These are phyloP conservation scores for Manis javanica DNA, from an alignment of 2,797 vertebrate genomes.

Conservation along the genomic window DNA sequence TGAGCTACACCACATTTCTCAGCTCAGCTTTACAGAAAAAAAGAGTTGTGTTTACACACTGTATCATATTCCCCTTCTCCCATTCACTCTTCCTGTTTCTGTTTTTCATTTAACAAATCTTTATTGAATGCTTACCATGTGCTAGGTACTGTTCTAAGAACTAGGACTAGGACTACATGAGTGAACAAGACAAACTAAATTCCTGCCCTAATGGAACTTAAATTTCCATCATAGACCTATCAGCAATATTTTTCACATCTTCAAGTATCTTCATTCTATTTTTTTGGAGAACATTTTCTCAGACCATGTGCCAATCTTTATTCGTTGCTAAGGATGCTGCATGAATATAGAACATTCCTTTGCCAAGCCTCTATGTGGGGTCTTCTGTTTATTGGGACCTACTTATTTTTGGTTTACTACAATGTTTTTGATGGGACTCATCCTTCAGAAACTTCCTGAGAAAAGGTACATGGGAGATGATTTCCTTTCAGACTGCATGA, in stretches of 20 bases:
- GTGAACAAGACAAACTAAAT: not conserved
- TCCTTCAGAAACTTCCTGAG: not conserved
- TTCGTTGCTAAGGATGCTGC: not conserved
- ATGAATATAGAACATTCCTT: not conserved
- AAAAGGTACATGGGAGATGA: not conserved
- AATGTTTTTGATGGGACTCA: not conserved
- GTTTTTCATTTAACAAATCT: not conserved
- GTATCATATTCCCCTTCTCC: not conserved
- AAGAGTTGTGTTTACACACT: not conserved
- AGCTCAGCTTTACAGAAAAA: not conserved
- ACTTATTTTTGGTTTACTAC: not conserved
- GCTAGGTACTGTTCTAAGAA: not conserved
- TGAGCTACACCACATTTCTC: not conserved
- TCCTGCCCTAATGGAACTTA: not conserved
- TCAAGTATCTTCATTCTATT: not conserved
- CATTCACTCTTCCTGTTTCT: not conserved
- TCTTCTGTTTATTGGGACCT: not conserved
- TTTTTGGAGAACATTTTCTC: not conserved
- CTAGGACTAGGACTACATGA: not conserved
- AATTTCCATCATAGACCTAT: not conserved
- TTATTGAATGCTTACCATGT: not conserved
- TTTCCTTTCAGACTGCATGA: not conserved
- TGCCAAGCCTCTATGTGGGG: not conserved
- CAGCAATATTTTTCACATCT: not conserved
- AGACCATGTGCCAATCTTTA: not conserved